Conservation (phyloP, 2,113 vertebrate species). For the Tragelaphus scriptus region DNA sequence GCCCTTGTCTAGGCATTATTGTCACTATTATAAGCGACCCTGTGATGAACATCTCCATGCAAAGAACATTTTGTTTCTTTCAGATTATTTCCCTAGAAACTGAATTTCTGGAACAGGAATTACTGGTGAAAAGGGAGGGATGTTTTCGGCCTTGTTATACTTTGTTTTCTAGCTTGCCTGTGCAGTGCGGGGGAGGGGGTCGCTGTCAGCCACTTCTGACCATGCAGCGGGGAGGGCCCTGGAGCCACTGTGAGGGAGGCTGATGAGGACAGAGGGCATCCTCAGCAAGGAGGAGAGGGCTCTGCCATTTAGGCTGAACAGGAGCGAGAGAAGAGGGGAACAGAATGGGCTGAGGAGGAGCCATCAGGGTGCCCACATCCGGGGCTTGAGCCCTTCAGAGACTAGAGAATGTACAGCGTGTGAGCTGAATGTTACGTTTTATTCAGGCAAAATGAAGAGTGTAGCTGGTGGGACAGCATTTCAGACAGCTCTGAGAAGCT, state of each 20-base stretch:
- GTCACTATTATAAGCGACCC: not conserved
- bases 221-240: not conserved
- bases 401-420: not conserved
- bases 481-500: not conserved
- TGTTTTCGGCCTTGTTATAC: not conserved
- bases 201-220: not conserved
- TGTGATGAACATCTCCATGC: not conserved
- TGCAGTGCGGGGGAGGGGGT: not conserved
- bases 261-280: not conserved
- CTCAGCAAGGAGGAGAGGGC: not conserved
- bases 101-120: not conserved
- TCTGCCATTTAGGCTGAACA: not conserved
- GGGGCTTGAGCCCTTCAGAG: not conserved
- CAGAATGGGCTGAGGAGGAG: not conserved
- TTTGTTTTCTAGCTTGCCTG: not conserved
- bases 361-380: not conserved
- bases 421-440: not conserved
- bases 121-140: not conserved
- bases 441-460: not conserved
- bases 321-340: not conserved
- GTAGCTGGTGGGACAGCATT: not conserved
- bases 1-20: not conserved
- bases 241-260: not conserved
- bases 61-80: not conserved
- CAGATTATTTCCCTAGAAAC: conserved; percentile 1